Percentiles rank a stretch among this genome's conserved stretches.
phyloP scores from a whole-genome alignment of 2,113 vertebrate genomes.

The Aegithalos caudatus region DNA sequence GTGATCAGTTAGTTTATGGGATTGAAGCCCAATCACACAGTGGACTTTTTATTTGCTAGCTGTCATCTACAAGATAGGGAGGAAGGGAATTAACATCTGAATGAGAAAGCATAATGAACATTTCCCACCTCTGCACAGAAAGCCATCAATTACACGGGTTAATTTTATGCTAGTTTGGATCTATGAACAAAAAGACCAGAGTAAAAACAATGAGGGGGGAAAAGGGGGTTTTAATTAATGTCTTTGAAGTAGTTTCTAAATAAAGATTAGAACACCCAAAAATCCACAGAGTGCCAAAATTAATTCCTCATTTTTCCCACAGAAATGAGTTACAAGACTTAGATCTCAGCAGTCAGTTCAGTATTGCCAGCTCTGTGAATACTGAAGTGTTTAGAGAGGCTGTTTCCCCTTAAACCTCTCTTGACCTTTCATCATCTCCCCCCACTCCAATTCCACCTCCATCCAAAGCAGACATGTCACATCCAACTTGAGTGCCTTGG shows the following conservation, averaged over 20 bases:
- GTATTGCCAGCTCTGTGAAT: not conserved
- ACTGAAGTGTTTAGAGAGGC: not conserved
- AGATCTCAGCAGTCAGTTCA: not conserved
- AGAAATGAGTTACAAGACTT: not conserved
- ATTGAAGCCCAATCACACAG: not conserved
- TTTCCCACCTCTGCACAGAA: not conserved
- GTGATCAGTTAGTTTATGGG: not conserved
- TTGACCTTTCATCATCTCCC: not conserved
- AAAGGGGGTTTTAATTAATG: not conserved
- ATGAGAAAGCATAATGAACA: not conserved
- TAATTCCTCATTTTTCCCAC: not conserved
- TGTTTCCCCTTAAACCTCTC: slow-evolving; percentile 1
- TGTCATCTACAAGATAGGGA: not conserved
- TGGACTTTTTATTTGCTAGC: not conserved
- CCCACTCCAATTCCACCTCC: not conserved
- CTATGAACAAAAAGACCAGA: not conserved
- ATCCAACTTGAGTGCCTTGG: not conserved
- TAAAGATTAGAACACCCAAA: not conserved
- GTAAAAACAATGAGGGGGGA: not conserved
- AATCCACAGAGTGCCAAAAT: not conserved
- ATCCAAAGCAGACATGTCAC: not conserved
- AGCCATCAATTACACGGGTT: not conserved
- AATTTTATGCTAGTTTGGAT: not conserved
- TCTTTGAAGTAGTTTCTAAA: not conserved
- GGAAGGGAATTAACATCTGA: not conserved